Base-by-base conservation (phyloP, 2,888 invertebrate genomes). In the Encarsia formosa region DNA sequence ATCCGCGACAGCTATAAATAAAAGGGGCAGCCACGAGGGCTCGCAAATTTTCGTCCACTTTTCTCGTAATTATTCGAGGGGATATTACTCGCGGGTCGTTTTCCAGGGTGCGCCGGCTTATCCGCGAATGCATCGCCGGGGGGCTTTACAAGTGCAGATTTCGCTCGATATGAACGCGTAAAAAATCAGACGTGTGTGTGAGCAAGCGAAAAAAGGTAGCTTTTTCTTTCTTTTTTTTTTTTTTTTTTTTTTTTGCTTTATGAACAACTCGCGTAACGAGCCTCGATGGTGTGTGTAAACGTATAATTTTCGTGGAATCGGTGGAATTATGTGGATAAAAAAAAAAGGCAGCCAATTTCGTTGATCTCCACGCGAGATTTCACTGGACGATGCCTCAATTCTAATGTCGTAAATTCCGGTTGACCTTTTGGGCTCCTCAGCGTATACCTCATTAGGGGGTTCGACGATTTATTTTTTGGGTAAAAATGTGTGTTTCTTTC, bases 21-120 rank as follows among this genome's bases (percentile, higher is more conserved):
- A n/a, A n/a, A n/a, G n/a, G n/a, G n/a, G n/a, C 26, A 11, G 6
- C 44, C 52, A 41, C 55, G 41, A 37, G 48, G 29, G 22, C 45
- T 59, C 58, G 59, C 63, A 62, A 64, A 66, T 61, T 60, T 63
- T 60, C 59, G 43, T 52, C 54, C 54, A 59, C 59, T 65, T 62
- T 60, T 54, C 59, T 58, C 58, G 54, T 62, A 65, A 65, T 68
- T 66, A 61, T 59, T 58, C 45, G 32, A 42, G 20, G 40, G 20
- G 44, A 40, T 40, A 15, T 31, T 16, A 22, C 32, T 46, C 45
- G 32, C 34, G 31, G 32, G 26, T n/a, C 58, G 59, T 66, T 66
- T 62, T 55, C 59, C 54, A 56, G 59, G 57, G 43, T 23, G 9
- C 15, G 22, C 29, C 4, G 22, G 38, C 52, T 56, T 56, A 56